A percentile compares a stretch with the other conserved stretches of the same genome.
Conservation (phyloP, 2,888 invertebrate genomes). For the Idaea straminata region DNA sequence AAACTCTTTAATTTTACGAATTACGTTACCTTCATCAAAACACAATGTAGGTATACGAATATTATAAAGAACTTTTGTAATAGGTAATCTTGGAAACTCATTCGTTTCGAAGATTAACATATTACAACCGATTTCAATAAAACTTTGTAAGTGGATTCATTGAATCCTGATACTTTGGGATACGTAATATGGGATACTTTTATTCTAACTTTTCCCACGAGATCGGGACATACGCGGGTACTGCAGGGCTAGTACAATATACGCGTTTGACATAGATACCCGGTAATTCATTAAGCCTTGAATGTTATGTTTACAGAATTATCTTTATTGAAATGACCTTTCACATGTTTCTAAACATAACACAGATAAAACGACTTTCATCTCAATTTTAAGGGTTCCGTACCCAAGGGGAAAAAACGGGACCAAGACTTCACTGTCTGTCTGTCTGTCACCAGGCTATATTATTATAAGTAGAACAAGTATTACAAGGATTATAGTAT, state of each 20-base stretch:
- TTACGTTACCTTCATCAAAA: too few relatives aligned
- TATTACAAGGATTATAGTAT: too few relatives aligned
- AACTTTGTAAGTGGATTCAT: neutral
- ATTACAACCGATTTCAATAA: neutral
- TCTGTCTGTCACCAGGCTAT: too few relatives aligned
- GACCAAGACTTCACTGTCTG: too few relatives aligned
- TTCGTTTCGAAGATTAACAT: too few relatives aligned
- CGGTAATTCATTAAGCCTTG: conserved; percentile 38
- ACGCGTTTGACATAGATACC: conserved; percentile 19
- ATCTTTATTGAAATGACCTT: conserved; percentile 68
- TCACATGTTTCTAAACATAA: conserved; percentile 50
- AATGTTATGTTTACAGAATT: conserved; percentile 46
- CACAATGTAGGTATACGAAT: too few relatives aligned
- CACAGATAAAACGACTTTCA: conserved; percentile 43
- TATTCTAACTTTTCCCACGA: neutral
- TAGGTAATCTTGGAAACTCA: neutral
- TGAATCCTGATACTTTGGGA: neutral
- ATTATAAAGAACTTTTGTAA: too few relatives aligned
- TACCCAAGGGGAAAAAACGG: too few relatives aligned
- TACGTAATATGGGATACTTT: neutral
- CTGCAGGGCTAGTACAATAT: conserved; percentile 4
- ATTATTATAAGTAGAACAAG: too few relatives aligned
- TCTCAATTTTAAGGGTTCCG: conserved; percentile 18
- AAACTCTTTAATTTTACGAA: too few relatives aligned
- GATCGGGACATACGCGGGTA: neutral